A percentile compares a stretch with the other conserved stretches of the same genome.
Conservation (phyloP, 2,888 invertebrate species). For the Dichetophora obliterata region DNA sequence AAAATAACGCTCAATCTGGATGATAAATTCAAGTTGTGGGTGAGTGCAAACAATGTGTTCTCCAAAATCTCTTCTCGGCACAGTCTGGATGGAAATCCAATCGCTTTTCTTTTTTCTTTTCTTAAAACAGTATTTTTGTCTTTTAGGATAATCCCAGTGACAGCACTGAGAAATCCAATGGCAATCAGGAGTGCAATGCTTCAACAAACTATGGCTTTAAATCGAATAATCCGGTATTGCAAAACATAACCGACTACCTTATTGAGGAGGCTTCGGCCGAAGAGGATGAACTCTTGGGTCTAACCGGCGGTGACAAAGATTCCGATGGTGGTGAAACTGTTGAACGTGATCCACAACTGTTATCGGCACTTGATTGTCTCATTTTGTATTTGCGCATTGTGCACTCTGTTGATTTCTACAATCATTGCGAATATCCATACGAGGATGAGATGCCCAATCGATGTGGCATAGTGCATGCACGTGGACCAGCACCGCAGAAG, state of each 20-base stretch:
- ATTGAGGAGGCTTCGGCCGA: slow-evolving; percentile 99
- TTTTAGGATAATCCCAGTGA: slow-evolving; percentile 35
- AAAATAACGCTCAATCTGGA: slow-evolving; percentile 93
- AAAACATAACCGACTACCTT: slow-evolving; percentile 96
- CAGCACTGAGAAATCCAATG: slow-evolving; percentile 38
- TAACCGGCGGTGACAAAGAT: slow-evolving; percentile 72
- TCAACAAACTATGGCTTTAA: slow-evolving; percentile 74
- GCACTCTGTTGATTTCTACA: slow-evolving; percentile 99
- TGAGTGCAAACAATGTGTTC: slow-evolving; percentile 47
- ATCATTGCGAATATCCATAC: slow-evolving; percentile 98
- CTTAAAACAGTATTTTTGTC: not conserved
- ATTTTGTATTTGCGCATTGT: slow-evolving; percentile 95
- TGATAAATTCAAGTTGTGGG: slow-evolving; percentile 86
- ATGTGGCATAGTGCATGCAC: slow-evolving; percentile 97
- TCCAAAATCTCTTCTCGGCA: too few species aligned
- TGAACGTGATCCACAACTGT: slow-evolving; percentile 79
- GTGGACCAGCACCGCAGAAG: slow-evolving; percentile 87
- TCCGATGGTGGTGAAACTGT: slow-evolving; percentile 72
- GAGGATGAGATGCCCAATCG: slow-evolving; percentile 99
- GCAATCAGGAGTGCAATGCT: slow-evolving; percentile 33
- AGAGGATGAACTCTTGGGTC: slow-evolving; percentile 92
- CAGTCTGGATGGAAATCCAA: too few species aligned
- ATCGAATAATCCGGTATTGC: slow-evolving; percentile 92
- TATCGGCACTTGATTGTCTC: slow-evolving; percentile 82
- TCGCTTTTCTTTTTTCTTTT: too few species aligned